Conservation (phyloP, 2,797 vertebrate species). For the Darevskia nairensis region DNA sequence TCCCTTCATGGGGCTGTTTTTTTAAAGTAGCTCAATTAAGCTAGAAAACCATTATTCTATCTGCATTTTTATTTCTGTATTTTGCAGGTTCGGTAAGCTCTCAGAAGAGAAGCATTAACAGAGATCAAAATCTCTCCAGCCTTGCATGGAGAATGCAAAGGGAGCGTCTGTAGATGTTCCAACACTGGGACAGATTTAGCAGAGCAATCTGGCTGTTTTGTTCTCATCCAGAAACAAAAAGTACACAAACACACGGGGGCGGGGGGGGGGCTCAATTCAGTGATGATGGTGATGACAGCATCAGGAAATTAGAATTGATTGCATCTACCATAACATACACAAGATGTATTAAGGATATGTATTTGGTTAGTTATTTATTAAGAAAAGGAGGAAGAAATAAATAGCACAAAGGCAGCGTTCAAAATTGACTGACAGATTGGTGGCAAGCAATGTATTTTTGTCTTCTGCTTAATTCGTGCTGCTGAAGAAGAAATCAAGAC, state of each 20-base stretch:
- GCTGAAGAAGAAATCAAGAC: constrained; percentile 58
- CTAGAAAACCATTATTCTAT: neutral
- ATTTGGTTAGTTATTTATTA: neutral
- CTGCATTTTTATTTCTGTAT: neutral
- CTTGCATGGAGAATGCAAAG: neutral
- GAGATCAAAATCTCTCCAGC: constrained; percentile 2
- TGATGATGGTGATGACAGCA: accelerated
- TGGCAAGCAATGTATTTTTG: constrained; percentile 58
- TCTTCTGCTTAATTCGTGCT: constrained; percentile 55
- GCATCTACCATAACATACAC: neutral
- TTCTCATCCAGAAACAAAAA: neutral
- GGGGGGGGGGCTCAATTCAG: neutral
- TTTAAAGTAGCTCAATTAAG: neutral
- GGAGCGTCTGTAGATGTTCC: neutral
- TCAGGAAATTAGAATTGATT: neutral
- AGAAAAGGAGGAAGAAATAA: neutral
- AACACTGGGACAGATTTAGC: neutral
- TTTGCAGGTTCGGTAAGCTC: neutral
- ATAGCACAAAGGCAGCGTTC: constrained; percentile 27
- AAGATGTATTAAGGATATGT: neutral
- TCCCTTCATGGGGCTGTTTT: neutral
- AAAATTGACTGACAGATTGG: constrained; percentile 41
- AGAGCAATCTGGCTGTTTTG: neutral
- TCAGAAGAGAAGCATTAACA: neutral
- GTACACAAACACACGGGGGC: neutral